phyloP scores from a whole-genome alignment of 2,888 invertebrate genomes.

The Leptinotarsa haldemani region DNA sequence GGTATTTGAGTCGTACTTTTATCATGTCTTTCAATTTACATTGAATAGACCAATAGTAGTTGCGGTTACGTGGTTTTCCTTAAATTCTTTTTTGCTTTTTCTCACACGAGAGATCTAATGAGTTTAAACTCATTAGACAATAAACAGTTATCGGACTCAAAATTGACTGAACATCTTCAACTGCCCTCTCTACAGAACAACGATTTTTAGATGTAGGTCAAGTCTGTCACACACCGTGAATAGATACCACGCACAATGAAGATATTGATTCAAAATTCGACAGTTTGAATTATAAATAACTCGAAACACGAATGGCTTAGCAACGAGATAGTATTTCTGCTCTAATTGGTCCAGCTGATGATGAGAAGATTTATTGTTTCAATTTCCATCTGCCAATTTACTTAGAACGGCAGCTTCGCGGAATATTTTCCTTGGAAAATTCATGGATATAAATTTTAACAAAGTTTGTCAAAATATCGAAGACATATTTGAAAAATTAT shows the following conservation, averaged over 20 bases:
- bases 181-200: conserved; percentile 8
- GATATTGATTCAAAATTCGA: neutral
- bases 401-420: neutral
- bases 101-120: too few relatives aligned
- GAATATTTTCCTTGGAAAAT: neutral
- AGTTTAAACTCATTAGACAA: neutral
- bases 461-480: too few relatives aligned
- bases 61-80: too few relatives aligned
- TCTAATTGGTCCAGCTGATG: neutral
- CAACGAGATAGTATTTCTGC: neutral
- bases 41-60: too few relatives aligned
- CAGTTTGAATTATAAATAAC: neutral
- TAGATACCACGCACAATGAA: neutral
- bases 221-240: neutral
- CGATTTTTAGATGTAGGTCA: conserved; percentile 1
- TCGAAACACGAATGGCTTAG: neutral
- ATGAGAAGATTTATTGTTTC: neutral
- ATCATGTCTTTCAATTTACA: too few relatives aligned
- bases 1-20: too few relatives aligned
- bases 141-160: neutral
- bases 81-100: too few relatives aligned
- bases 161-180: neutral
- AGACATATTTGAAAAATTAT: too few relatives aligned
- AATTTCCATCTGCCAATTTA: neutral
- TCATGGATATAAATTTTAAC: neutral